Conservation (phyloP, 2,888 invertebrate genomes). For the Chalcis sispes region DNA sequence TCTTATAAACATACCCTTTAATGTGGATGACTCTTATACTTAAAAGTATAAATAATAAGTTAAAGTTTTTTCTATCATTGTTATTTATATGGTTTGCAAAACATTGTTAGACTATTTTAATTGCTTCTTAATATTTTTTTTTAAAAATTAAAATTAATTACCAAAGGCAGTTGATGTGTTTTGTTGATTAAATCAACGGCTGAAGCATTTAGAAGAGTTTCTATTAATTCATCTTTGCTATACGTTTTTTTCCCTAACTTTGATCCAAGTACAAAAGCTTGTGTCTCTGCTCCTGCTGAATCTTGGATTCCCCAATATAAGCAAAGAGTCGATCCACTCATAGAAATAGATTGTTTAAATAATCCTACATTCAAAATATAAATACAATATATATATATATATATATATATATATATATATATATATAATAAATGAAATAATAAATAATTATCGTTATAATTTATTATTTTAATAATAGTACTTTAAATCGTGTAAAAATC, state of each 20-base stretch:
- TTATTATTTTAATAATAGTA: too few species aligned
- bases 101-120: background rate
- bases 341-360: slow-evolving; percentile 58
- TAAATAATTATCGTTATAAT: background rate
- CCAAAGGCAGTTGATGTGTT: slow-evolving; percentile 18
- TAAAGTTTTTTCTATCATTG: background rate
- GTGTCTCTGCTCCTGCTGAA: slow-evolving; percentile 43
- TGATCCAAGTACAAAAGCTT: slow-evolving; percentile 56
- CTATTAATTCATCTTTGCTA: slow-evolving; percentile 33
- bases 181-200: slow-evolving; percentile 25
- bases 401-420: background rate
- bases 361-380: slow-evolving; percentile 55
- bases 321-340: slow-evolving; percentile 62
- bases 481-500: too few species aligned
- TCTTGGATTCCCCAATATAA: slow-evolving; percentile 59
- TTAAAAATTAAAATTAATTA: slow-evolving; percentile 1
- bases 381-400: too few species aligned
- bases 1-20: too few species aligned
- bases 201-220: slow-evolving; percentile 12
- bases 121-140: background rate
- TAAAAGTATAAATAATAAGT: too few species aligned
- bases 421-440: background rate
- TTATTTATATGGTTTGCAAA: background rate
- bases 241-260: slow-evolving; percentile 30
- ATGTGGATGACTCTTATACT: too few species aligned